These are phyloP conservation scores for Urocynchramus pylzowi DNA, from an alignment of 2,113 vertebrate species.

Conservation along the genomic window DNA sequence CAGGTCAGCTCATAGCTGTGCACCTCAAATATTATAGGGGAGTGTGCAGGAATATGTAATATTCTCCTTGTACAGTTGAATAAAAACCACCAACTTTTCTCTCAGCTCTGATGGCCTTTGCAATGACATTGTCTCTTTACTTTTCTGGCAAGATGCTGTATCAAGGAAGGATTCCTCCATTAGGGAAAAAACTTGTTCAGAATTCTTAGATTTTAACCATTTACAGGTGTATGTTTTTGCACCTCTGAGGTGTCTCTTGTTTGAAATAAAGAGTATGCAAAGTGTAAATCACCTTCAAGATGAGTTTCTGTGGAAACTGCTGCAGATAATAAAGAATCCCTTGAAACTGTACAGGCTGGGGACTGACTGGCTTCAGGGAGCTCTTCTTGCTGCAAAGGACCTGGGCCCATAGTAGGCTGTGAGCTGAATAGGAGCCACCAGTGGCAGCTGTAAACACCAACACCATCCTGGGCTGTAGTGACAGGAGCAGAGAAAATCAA, in stretches of 20 bases:
- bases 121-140: neutral
- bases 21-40: neutral
- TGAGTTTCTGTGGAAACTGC: neutral
- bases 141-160: neutral
- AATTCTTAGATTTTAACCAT: neutral
- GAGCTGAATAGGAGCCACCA: neutral
- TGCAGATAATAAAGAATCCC: neutral
- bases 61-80: neutral
- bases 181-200: neutral
- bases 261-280: neutral
- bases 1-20: neutral
- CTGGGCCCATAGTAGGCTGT: neutral
- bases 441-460: neutral
- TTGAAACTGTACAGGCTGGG: neutral
- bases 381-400: neutral
- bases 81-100: accelerated
- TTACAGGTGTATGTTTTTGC: neutral
- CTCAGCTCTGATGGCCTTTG: neutral
- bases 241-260: accelerated
- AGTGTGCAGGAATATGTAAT: neutral
- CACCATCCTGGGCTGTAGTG: neutral
- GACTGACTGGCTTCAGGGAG: neutral
- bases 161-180: neutral
- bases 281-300: neutral
- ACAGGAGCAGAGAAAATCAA: neutral